These are phyloP conservation scores for Ifrita kowaldi DNA, from an alignment of 2,113 vertebrate species.

Conservation along the genomic window DNA sequence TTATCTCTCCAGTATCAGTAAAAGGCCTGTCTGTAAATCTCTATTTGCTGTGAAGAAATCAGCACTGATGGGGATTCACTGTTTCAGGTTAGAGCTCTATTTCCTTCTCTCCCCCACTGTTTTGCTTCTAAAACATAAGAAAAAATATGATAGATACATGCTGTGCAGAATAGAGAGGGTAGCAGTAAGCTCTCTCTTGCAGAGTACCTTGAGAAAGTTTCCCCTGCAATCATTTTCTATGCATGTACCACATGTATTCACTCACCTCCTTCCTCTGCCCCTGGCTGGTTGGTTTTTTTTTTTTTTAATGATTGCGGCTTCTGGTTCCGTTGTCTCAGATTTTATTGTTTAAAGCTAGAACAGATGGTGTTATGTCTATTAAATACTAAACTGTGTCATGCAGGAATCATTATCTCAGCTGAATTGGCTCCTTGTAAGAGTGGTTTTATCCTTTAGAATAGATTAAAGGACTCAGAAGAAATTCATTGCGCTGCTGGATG, in stretches of 20 bases:
- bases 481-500: neutral
- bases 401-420: slow-evolving; percentile 12
- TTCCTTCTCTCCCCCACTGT: neutral
- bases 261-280: neutral
- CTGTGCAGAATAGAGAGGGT: neutral
- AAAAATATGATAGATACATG: neutral
- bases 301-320: neutral
- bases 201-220: neutral
- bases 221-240: neutral
- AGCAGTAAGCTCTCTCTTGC: neutral
- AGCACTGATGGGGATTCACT: neutral
- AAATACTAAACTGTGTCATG: slow-evolving; percentile 15
- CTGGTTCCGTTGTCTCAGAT: neutral
- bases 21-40: neutral
- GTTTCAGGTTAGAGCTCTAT: neutral
- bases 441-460: neutral
- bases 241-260: neutral
- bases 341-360: slow-evolving; percentile 51
- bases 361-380: slow-evolving; percentile 51
- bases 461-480: neutral
- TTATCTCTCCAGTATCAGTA: neutral
- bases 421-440: neutral
- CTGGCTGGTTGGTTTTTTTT: no score
- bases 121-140: neutral
- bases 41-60: neutral